Percentiles rank a stretch among this genome's conserved stretches.
phyloP scores from a whole-genome alignment of 2,113 vertebrate species.

The Parotia lawesii region DNA sequence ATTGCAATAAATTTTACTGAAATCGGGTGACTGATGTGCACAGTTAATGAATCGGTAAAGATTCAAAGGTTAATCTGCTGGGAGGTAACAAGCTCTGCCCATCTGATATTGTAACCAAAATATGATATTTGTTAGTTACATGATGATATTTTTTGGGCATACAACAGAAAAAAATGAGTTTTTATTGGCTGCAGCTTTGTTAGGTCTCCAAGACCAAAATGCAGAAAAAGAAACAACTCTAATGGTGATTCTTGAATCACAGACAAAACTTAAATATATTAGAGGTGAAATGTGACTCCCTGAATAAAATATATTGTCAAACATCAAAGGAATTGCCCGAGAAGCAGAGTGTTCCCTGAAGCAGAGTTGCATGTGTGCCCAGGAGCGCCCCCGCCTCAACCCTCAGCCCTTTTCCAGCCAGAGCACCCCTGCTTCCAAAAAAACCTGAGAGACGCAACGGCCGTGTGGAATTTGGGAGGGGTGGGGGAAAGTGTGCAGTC shows the following conservation, averaged over 20 bases:
- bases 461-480: background rate
- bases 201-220: constrained; percentile 71
- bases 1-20: constrained; percentile 74
- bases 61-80: constrained; percentile 77
- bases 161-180: constrained; percentile 73
- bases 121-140: constrained; percentile 79
- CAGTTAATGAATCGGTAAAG: constrained; percentile 76
- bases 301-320: constrained; percentile 60
- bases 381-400: background rate
- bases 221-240: constrained; percentile 69
- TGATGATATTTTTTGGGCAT: constrained; percentile 80
- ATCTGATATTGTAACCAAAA: constrained; percentile 79
- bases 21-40: constrained; percentile 68
- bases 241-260: constrained; percentile 71
- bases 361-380: background rate
- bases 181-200: constrained; percentile 77
- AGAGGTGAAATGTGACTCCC: constrained; percentile 65
- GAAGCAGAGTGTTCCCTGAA: constrained; percentile 60
- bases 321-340: constrained; percentile 54
- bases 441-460: background rate
- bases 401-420: background rate
- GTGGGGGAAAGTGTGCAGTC: background rate
- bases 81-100: constrained; percentile 74
- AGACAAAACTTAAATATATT: constrained; percentile 70
- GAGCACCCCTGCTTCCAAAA: background rate